A percentile compares a stretch with the other conserved stretches of the same genome.
Conservation (phyloP, 2,113 vertebrate genomes). For the Hemiprocne comata region DNA sequence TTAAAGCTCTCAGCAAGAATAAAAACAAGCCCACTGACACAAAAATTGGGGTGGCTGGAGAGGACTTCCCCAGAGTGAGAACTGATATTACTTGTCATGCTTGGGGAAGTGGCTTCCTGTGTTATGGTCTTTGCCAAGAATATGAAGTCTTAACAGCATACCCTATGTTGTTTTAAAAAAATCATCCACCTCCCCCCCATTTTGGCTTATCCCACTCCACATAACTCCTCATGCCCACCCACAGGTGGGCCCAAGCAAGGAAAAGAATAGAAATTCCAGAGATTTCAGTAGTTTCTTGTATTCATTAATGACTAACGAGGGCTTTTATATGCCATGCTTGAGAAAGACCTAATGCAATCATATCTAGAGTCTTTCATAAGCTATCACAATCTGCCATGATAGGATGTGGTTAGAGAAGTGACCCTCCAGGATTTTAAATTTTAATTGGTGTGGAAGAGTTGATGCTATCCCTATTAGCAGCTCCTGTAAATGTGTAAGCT, state of each 20-base stretch:
- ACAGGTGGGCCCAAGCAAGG: fast-evolving
- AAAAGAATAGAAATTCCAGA: background rate
- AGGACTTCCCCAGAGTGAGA: fast-evolving
- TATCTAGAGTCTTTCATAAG: background rate
- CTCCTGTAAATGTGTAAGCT: background rate
- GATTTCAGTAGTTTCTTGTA: background rate
- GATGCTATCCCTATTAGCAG: background rate
- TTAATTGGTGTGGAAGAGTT: background rate
- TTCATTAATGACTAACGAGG: background rate
- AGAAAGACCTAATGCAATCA: background rate
- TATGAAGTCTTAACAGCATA: background rate
- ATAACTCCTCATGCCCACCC: fast-evolving
- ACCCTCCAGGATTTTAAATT: background rate
- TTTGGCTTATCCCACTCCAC: background rate
- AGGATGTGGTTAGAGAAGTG: background rate
- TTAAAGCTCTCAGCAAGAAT: background rate
- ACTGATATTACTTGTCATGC: fast-evolving
- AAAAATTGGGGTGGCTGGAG: background rate
- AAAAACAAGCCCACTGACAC: background rate
- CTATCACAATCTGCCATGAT: background rate
- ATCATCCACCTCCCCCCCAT: background rate
- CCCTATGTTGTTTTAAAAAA: background rate
- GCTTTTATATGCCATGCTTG: background rate
- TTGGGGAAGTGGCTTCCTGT: background rate
- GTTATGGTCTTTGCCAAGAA: background rate